A percentile compares a stretch with the other conserved stretches of the same genome.
These are phyloP conservation scores for Synergus umbraculus DNA, from an alignment of 2,888 invertebrate species.

Conservation along the genomic window DNA sequence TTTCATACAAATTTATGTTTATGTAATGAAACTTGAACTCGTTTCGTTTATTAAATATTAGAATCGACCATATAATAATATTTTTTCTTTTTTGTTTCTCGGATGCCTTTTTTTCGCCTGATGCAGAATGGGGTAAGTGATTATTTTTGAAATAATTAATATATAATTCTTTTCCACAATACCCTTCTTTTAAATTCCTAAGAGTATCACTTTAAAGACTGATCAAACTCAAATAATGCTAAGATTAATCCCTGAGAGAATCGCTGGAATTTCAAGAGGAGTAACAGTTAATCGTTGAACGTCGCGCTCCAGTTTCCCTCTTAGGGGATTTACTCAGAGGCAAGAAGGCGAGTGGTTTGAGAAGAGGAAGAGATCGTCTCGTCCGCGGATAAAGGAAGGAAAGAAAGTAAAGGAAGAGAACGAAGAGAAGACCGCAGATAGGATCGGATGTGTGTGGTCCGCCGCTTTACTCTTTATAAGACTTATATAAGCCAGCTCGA, in stretches of 20 bases:
- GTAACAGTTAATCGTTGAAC: conserved; percentile 29
- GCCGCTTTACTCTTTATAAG: conserved; percentile 75
- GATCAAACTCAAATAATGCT: background rate
- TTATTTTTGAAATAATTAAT: background rate
- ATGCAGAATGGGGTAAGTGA: conserved; percentile 35
- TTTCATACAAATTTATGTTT: background rate
- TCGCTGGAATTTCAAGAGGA: background rate
- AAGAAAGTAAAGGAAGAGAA: conserved; percentile 46
- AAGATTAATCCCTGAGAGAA: background rate
- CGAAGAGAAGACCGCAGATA: conserved; percentile 66
- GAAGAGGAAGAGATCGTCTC: conserved; percentile 42
- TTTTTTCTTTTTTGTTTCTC: conserved; percentile 39
- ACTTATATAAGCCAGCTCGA: conserved; percentile 74
- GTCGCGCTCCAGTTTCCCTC: conserved; percentile 39
- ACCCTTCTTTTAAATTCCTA: background rate
- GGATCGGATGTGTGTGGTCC: conserved; percentile 77
- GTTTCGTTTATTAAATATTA: background rate
- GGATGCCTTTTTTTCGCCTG: conserved; percentile 26
- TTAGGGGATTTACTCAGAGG: conserved; percentile 30
- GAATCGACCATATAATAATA: background rate
- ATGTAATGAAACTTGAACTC: background rate
- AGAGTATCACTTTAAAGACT: background rate
- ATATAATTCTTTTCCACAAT: background rate
- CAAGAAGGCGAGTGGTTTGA: conserved; percentile 11
- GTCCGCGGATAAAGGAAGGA: conserved; percentile 53